Base-by-base conservation (phyloP, 2,888 invertebrate genomes). In the Galerucella nymphaeae region DNA sequence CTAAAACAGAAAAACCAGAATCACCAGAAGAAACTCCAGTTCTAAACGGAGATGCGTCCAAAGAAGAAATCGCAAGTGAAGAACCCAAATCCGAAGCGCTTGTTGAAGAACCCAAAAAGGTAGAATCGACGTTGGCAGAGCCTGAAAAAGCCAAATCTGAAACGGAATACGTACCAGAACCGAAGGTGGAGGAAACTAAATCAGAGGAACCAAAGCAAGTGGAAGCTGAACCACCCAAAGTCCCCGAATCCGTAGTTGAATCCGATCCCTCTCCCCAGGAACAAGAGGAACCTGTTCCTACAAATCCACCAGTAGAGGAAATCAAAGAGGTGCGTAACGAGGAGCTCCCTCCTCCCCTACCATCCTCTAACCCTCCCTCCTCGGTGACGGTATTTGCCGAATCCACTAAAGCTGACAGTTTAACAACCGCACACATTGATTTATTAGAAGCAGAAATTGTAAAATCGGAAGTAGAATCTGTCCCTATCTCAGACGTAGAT, bases 331-430 rank as follows among this genome's bases (percentile, higher is more conserved):
- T 90, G 90, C 89, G 89, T 90, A 89, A 87, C 88, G 90, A 91
- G 86, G 88, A 90, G 87, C 86, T 89, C 85, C 93, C 93, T 87
- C 93, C 92, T 85, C 92, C 93, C 82, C 90, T 93, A 84, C 93
- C 93, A 80, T 90, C 91, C 85, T 91, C 91, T 85, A 92, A 92
- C 84, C 93, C 93, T 85, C 93, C 93, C 81, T 92, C 92, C 83
- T 92, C 92, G 87, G 91, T 93, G 88, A 91, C 90, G 86, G 91
- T 91, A 82, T 93, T 93, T 87, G 93, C 92, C 86, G 91, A 90
- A 84, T 90, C 90, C 84, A 91, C 91, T 77, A 91, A 91, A 90
- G 91, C 91, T 85, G 86, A 85, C 64, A 79, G 81, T 74, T 75
- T 82, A 73, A 80, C 89, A 87, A 81, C 88, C 61, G 80, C 79